Base-by-base conservation (phyloP, 2,113 vertebrate species). In the Amphilophus citrinellus region DNA sequence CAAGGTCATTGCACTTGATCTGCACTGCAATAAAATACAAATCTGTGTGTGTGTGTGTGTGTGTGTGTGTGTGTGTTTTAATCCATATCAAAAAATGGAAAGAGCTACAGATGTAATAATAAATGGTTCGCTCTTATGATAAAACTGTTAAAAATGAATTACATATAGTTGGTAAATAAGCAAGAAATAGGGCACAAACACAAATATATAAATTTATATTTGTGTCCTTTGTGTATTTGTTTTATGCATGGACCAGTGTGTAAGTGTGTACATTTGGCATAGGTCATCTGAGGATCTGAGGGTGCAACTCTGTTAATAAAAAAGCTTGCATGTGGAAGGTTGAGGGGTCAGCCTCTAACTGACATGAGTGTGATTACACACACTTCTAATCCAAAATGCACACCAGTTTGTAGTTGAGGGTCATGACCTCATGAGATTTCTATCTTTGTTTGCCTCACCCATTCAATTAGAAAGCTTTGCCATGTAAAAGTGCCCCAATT, bases 291-390 rank as follows among this genome's bases (percentile, higher is more conserved):
- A 3, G 39, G 53, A 76, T 77, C 83, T 56, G 17, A 3, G 47
- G 53, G 39, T 76, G 56, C 42, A 76, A 24, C 35, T 76, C 57
- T 76, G 78, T 27, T 65, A 83, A 77, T 61, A 58, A 39, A 62
- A 65, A 65, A 79, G 61, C 27, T 78, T 63, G 18, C 62, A 83
- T 76, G 44, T 76, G 10, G 73, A 18, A 58, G 71, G 82, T 78
- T 59, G 56, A 37, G 37, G 73, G 84, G 66, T 90, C 76, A 92
- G 58, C 87, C 79, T 88, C 79, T 57, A 82, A 65, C 77, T 82
- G 89, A 84, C 15, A 80, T 35, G 22, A 44, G 11, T n/a, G 15
- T 80, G 75, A 91, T 88, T 93, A 88, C 83, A 83, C 24, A 37
- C 53, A 63, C 76, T 15, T 66, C 7, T 61, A 32, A 11, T 80